A percentile compares a stretch with the other conserved stretches of the same genome.
Conservation (phyloP, 2,888 invertebrate species). For the Maniola hyperantus region DNA sequence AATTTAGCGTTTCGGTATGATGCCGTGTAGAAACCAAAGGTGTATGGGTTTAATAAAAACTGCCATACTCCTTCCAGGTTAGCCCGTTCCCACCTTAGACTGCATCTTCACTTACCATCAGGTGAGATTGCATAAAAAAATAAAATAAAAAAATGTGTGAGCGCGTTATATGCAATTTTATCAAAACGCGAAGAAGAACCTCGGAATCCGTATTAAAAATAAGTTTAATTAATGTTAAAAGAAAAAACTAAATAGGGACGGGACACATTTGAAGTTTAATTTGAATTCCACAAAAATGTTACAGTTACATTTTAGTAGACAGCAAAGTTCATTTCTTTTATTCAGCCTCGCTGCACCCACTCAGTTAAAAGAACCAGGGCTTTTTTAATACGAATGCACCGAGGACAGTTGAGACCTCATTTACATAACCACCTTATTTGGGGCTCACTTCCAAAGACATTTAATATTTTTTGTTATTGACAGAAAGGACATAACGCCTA, state of each 20-base stretch:
- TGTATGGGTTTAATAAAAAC: too few species aligned
- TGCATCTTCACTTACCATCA: too few species aligned
- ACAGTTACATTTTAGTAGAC: slow-evolving; percentile 16
- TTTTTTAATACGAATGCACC: slow-evolving; percentile 63
- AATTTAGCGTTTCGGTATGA: too few species aligned
- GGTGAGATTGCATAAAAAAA: too few species aligned
- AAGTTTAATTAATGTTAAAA: background rate
- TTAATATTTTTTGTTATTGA: background rate
- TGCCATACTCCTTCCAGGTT: too few species aligned
- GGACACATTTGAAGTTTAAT: background rate
- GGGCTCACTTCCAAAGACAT: slow-evolving; percentile 34
- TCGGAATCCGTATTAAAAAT: too few species aligned
- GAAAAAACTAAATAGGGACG: background rate
- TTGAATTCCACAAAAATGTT: slow-evolving; percentile 5
- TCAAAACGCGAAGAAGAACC: too few species aligned
- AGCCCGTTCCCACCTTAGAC: too few species aligned
- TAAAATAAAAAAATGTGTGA: too few species aligned
- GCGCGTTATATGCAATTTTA: too few species aligned
- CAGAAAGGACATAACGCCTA: background rate
- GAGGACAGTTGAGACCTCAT: slow-evolving; percentile 58
- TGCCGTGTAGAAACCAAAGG: too few species aligned
- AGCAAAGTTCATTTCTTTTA: slow-evolving; percentile 11
- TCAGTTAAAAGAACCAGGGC: slow-evolving; percentile 44
- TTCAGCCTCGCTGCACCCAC: slow-evolving; percentile 21
- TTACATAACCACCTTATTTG: slow-evolving; percentile 76